A percentile compares a stretch with the other conserved stretches of the same genome.
Conservation (phyloP, 1,140 invertebrate genomes). For the Procambarus virginalis region DNA sequence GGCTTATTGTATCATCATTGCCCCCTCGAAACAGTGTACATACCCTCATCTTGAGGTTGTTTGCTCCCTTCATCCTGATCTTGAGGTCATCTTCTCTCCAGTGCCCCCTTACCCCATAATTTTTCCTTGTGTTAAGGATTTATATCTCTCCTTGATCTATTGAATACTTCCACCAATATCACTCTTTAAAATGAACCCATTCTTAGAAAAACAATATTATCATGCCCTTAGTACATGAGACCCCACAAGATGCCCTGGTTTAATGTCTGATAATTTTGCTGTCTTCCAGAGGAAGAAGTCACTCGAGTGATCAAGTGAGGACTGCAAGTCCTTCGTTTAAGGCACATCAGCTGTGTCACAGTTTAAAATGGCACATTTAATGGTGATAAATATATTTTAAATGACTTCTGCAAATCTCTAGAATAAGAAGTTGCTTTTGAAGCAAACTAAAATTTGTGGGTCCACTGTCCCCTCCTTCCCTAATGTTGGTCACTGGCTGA, state of each 20-base stretch:
- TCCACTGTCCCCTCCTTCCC: background rate
- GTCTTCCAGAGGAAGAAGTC: slow-evolving; percentile 33
- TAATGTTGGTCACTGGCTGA: slow-evolving; percentile 7
- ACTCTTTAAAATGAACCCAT: background rate
- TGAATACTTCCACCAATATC: background rate
- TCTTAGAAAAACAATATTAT: background rate
- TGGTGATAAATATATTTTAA: slow-evolving; percentile 19
- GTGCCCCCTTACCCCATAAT: background rate
- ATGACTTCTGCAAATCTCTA: slow-evolving; percentile 16
- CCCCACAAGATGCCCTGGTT: background rate
- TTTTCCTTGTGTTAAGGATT: slow-evolving; percentile 9
- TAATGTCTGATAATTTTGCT: slow-evolving; percentile 8
- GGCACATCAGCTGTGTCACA: slow-evolving; percentile 7
- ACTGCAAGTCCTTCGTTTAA: slow-evolving; percentile 17
- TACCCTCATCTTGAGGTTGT: background rate
- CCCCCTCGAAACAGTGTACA: slow-evolving; percentile 22
- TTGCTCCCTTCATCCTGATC: background rate
- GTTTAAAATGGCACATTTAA: background rate
- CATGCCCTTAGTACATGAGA: background rate
- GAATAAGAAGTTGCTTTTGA: slow-evolving; percentile 24
- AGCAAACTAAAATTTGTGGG: slow-evolving; percentile 23
- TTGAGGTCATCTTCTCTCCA: background rate
- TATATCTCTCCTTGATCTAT: background rate
- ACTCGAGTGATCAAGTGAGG: slow-evolving; percentile 1
- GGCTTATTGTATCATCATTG: slow-evolving; percentile 37